Conservation (phyloP, 2,797 vertebrate genomes). For the Champsocephalus gunnari region DNA sequence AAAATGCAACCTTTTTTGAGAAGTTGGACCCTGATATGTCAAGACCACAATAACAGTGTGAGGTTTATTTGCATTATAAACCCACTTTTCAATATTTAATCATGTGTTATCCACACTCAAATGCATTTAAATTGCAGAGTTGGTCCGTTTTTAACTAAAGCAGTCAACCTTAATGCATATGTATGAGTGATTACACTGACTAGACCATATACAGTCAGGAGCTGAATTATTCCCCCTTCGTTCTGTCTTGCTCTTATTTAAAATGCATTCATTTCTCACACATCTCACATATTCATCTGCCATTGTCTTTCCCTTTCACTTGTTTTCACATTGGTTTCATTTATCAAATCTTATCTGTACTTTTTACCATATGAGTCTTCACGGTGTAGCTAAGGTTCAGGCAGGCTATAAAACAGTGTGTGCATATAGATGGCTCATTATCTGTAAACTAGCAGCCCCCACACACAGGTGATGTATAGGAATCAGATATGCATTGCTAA, state of each 20-base stretch:
- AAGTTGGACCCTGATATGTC: background rate
- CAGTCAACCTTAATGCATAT: background rate
- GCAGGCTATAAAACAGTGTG: constrained; percentile 25
- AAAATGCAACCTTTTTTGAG: background rate
- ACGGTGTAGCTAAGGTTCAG: constrained; percentile 29
- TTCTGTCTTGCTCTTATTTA: constrained; percentile 6
- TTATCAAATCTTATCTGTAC: constrained; percentile 23
- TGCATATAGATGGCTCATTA: constrained; percentile 80
- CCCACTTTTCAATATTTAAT: background rate
- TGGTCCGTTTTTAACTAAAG: background rate
- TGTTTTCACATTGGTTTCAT: constrained; percentile 42
- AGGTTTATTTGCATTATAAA: background rate
- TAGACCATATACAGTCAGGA: background rate
- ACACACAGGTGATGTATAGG: constrained; percentile 61
- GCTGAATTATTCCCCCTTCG: constrained; percentile 17
- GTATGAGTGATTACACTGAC: constrained; percentile 9
- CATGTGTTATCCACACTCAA: background rate
- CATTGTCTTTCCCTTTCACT: background rate
- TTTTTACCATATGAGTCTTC: constrained; percentile 41
- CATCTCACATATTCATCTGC: background rate
- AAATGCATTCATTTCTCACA: constrained; percentile 16
- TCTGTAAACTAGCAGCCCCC: constrained; percentile 48
- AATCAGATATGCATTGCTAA: constrained; percentile 67
- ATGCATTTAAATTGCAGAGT: background rate
- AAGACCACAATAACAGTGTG: background rate